Percentiles rank a stretch among this genome's conserved stretches.
phyloP scores from a whole-genome alignment of 2,888 invertebrate genomes.

The Ormyrus rosae region DNA sequence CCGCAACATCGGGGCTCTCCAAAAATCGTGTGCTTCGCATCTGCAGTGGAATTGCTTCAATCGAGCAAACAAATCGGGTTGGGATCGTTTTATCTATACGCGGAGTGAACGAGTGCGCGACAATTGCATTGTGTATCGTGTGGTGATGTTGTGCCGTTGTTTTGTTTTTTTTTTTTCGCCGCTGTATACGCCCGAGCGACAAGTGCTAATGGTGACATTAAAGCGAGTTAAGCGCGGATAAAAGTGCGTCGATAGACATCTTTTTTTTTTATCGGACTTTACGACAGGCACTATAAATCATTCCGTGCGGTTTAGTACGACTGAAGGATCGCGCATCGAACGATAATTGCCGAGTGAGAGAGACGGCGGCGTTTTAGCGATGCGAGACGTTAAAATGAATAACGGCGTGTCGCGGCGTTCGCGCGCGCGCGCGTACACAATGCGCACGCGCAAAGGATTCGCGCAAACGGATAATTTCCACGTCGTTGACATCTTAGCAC shows the following conservation, averaged over 20 bases:
- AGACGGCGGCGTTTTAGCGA: slow-evolving; percentile 40
- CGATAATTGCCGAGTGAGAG: slow-evolving; percentile 34
- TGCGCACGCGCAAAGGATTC: slow-evolving; percentile 31
- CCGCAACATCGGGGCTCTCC: slow-evolving; percentile 37
- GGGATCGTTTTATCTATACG: too few species aligned
- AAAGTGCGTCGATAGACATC: slow-evolving; percentile 40
- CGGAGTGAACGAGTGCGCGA: too few species aligned
- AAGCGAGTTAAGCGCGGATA: slow-evolving; percentile 27
- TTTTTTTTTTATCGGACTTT: slow-evolving; percentile 8
- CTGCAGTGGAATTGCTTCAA: neutral
- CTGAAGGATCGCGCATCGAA: slow-evolving; percentile 39
- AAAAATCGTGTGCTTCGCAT: too few species aligned
- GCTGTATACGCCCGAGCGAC: neutral
- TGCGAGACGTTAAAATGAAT: slow-evolving; percentile 50
- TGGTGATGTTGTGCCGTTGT: too few species aligned
- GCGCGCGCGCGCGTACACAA: neutral
- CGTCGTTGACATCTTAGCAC: slow-evolving; percentile 45
- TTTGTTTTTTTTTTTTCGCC: too few species aligned
- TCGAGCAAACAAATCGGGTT: too few species aligned
- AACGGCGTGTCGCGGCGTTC: slow-evolving; percentile 17
- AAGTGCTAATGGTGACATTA: slow-evolving; percentile 38
- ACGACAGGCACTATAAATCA: slow-evolving; percentile 48
- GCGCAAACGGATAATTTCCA: slow-evolving; percentile 54
- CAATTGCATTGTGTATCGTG: too few species aligned
- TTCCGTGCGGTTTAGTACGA: slow-evolving; percentile 18